Percentiles rank a stretch among this genome's conserved stretches.
Evolutionary conservation across 2,797 vertebrate genomes (phyloP).

Genomic region (Lagorchestes hirsutus): DNA sequence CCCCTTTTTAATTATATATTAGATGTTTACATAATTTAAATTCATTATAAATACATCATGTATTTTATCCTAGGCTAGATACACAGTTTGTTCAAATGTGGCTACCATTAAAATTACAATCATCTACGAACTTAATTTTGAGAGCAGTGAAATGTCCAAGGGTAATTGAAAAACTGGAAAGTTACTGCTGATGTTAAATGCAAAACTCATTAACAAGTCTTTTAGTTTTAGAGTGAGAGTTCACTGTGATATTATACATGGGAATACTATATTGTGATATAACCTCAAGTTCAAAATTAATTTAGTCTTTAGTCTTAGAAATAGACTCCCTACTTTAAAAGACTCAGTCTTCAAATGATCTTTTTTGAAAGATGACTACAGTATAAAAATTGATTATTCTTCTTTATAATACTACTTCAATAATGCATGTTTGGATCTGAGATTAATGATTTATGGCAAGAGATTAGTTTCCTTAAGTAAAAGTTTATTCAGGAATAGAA

Average conservation of each 20-base stretch:
- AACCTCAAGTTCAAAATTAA: constrained; percentile 61
- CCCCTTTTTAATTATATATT: constrained; percentile 32
- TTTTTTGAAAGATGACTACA: constrained; percentile 18
- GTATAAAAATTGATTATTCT: constrained; percentile 41
- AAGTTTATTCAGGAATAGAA: constrained; percentile 29
- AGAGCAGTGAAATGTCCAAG: constrained; percentile 52
- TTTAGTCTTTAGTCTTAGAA: constrained; percentile 42
- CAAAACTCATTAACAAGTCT: constrained; percentile 58
- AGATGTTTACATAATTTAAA: constrained; percentile 23
- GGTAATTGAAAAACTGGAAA: constrained; percentile 60
- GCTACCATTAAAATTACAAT: constrained; percentile 25
- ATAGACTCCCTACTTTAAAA: not conserved
- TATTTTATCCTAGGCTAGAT: constrained; percentile 61
- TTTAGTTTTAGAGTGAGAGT: constrained; percentile 50
- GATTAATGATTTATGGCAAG: not conserved
- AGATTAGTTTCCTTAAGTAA: constrained; percentile 15
- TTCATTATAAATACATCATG: constrained; percentile 6
- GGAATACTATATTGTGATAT: not conserved
- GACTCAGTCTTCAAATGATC: not conserved
- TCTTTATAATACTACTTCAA: constrained; percentile 2
- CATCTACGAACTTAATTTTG: constrained; percentile 41
- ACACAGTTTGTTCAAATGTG: constrained; percentile 45
- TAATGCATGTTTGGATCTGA: constrained; percentile 31
- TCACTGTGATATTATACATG: not conserved
- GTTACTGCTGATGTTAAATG: constrained; percentile 56